These are phyloP conservation scores for Tetramorium bicarinatum DNA, from an alignment of 2,888 invertebrate genomes.

Conservation along the genomic window DNA sequence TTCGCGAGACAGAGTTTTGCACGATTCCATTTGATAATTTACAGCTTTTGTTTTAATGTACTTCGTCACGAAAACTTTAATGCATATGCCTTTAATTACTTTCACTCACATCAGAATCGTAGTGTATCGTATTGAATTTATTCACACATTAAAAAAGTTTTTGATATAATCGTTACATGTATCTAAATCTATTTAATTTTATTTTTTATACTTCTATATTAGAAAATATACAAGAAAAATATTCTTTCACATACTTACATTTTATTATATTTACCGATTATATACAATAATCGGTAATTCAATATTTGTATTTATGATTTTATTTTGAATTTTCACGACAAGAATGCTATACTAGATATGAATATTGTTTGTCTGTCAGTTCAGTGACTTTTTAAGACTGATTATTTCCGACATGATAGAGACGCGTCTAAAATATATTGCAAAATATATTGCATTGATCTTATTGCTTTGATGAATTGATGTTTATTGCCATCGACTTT, in stretches of 20 bases:
- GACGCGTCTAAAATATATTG: not conserved
- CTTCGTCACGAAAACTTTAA: not conserved
- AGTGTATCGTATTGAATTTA: not conserved
- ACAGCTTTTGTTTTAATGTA: not conserved
- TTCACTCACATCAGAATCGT: not conserved
- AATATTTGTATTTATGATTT: not conserved
- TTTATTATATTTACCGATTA: too few relatives aligned
- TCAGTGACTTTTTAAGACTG: not conserved
- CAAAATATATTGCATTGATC: constrained; percentile 12
- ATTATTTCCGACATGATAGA: not conserved
- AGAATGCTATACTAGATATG: not conserved
- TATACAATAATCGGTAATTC: too few relatives aligned
- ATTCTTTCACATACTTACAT: not conserved
- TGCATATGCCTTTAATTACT: not conserved
- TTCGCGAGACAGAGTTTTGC: not conserved
- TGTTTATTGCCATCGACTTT: not conserved
- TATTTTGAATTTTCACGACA: not conserved
- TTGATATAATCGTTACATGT: not conserved
- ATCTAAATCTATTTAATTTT: constrained; percentile 4
- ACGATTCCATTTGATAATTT: not conserved
- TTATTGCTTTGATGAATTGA: not conserved
- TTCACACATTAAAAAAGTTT: not conserved
- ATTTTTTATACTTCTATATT: not conserved
- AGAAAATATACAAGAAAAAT: not conserved
- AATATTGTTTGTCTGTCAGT: not conserved